Base-by-base conservation (phyloP, 2,888 invertebrate genomes). In the Clistopyga incitator region DNA sequence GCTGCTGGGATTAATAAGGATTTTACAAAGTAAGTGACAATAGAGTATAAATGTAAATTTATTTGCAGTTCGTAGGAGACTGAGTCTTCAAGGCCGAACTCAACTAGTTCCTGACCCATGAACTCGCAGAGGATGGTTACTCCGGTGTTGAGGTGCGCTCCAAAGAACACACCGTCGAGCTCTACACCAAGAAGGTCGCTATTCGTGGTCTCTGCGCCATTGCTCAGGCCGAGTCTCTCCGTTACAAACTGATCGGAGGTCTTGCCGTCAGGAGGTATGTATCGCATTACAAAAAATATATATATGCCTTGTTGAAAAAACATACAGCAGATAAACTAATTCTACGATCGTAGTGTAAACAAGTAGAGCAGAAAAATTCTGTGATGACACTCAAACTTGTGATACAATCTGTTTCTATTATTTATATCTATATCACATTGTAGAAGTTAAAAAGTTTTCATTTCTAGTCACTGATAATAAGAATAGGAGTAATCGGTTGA, bases 11-110 rank as follows among this genome's bases (percentile, higher is more conserved):
- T 56, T 25, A 56, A 56, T 56, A 13, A 13, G n/a, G 4, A 56
- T 23, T 3, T 25, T 10, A 11, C 6, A 6, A 34, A 25, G 20
- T 13, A 25, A 8, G 67, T 25, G 18, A 67, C 47, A 18, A 23
- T 13, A 6, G n/a, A 67, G 3, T 67, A 45, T 38, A 15, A 47
- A 15, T 47, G 25, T 25, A 8, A 64, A 42, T 64, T 25, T 64
- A 38, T 20, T 95, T 96, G 70, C 94, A 99, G 99, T 99, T 99
- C 94, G 99, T 99, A 91, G 97, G 98, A 90, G 99, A 99, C 94
- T 99, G 99, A 93, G 98, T 99, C 90, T 99, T 99, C 95, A 98
- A 98, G 94, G 99, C 99, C 85, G 99, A 99, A 95, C 95, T 99
- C 89, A 99, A 99, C 94, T 99, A 99, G 95, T 99, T 99, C 94